Evolutionary conservation across 2,113 vertebrate species (phyloP).

Genomic region (Crotalus helleri): DNA sequence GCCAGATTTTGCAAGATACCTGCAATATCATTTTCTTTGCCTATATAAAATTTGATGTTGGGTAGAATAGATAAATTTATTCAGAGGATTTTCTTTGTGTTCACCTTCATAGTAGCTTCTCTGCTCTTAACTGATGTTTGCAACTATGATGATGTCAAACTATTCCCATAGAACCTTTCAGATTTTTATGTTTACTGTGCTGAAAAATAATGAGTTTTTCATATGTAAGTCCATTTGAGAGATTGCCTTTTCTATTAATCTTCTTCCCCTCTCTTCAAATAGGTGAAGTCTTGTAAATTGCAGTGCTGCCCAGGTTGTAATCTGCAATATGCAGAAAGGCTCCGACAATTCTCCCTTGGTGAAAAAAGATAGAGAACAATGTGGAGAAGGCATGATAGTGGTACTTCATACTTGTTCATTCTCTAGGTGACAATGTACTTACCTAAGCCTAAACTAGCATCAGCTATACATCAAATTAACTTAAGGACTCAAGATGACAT

Average conservation of each 20-base stretch:
- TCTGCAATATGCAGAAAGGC: neutral
- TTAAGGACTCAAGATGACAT: neutral
- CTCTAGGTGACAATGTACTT: neutral
- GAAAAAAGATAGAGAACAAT: neutral
- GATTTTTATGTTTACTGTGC: constrained; percentile 41
- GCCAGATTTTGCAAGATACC: neutral
- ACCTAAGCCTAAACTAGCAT: neutral
- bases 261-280: neutral
- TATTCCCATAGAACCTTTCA: constrained; percentile 47
- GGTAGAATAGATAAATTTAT: neutral
- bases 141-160: constrained; percentile 37
- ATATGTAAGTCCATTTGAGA: neutral
- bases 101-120: neutral
- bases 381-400: neutral
- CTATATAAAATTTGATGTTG: neutral
- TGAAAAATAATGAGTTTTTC: neutral
- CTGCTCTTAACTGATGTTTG: neutral
- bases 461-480: neutral
- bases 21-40: neutral
- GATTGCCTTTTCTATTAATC: neutral
- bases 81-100: neutral
- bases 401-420: neutral
- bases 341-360: neutral
- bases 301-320: neutral
- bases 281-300: neutral